These are phyloP conservation scores for Drosophila greeni DNA, from an alignment of 2,888 invertebrate species.

Conservation along the genomic window DNA sequence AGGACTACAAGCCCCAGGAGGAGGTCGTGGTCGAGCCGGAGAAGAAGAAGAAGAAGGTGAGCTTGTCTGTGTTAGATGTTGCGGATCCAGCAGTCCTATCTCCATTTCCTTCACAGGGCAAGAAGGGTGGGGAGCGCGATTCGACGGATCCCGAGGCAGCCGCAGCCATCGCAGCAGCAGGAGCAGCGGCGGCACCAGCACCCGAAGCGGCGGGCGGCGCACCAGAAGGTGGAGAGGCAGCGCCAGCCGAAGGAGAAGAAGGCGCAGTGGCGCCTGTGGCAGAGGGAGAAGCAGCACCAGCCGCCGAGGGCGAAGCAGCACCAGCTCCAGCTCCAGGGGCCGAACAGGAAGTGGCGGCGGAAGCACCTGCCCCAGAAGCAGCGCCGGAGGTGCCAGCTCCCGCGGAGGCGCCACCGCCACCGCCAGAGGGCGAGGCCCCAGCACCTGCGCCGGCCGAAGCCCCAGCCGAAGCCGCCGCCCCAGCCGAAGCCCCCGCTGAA, in stretches of 20 bases:
- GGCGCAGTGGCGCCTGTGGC: slow-evolving; percentile 10
- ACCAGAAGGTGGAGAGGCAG: background rate
- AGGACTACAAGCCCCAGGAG: slow-evolving; percentile 79
- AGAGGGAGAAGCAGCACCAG: background rate
- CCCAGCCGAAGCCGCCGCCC: background rate
- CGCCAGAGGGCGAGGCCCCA: slow-evolving; percentile 14
- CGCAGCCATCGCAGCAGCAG: background rate
- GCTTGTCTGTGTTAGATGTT: background rate
- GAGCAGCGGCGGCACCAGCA: background rate
- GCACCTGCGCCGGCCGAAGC: slow-evolving; percentile 12
- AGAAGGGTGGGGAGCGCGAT: slow-evolving; percentile 6
- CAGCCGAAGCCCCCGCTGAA: background rate
- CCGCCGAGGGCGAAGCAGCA: background rate
- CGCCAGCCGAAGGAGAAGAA: slow-evolving; percentile 16
- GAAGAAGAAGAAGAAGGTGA: slow-evolving; percentile 66
- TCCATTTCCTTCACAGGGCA: slow-evolving; percentile 5
- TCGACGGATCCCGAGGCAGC: background rate
- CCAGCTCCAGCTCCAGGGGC: slow-evolving; percentile 10
- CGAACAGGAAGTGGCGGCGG: slow-evolving; percentile 6
- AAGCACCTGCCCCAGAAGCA: slow-evolving; percentile 4
- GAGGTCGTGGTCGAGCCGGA: slow-evolving; percentile 51
- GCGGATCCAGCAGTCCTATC: no score
- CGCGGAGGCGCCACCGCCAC: background rate
- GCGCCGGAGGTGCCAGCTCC: background rate
- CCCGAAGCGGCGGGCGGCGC: slow-evolving; percentile 9